Evolutionary conservation across 2,797 vertebrate genomes (phyloP).

Genomic region (Amphiprion clarkii): DNA sequence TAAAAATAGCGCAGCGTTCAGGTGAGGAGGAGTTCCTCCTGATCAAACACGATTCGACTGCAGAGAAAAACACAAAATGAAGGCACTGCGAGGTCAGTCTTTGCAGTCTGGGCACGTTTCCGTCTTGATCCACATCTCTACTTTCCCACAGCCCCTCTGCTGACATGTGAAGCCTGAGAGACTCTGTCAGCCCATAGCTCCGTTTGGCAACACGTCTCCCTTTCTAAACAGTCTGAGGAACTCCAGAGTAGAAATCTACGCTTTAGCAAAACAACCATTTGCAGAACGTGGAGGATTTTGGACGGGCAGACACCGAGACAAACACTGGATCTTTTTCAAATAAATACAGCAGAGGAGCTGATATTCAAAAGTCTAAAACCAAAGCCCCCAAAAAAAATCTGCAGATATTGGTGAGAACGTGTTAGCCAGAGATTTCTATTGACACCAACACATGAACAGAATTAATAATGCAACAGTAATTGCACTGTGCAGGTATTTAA

Average conservation of each 20-base stretch:
- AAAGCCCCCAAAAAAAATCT: slow-evolving; percentile 3
- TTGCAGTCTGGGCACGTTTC: slow-evolving; percentile 57
- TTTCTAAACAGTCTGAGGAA: slow-evolving; percentile 57
- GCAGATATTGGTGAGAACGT: neutral
- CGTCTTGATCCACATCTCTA: slow-evolving; percentile 56
- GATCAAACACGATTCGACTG: slow-evolving; percentile 50
- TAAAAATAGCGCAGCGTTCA: slow-evolving; percentile 70
- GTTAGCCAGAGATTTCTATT: neutral
- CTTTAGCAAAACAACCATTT: slow-evolving; percentile 52
- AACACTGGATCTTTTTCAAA: slow-evolving; percentile 38
- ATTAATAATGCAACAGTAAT: slow-evolving; percentile 1
- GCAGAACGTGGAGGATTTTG: slow-evolving; percentile 45
- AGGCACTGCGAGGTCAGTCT: slow-evolving; percentile 17
- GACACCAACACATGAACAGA: slow-evolving; percentile 4
- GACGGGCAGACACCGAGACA: slow-evolving; percentile 7
- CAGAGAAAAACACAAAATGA: slow-evolving; percentile 43
- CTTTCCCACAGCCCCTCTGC: slow-evolving; percentile 59
- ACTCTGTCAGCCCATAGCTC: slow-evolving; percentile 25
- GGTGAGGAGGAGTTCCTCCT: slow-evolving; percentile 67
- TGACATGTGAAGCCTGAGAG: slow-evolving; percentile 49
- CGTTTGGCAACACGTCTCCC: slow-evolving; percentile 46
- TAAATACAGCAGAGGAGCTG: slow-evolving; percentile 33
- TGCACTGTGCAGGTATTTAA: neutral
- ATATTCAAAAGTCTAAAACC: slow-evolving; percentile 18
- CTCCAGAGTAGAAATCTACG: slow-evolving; percentile 44